Base-by-base conservation (phyloP, 2,113 vertebrate genomes). In the Vulpes lagopus region DNA sequence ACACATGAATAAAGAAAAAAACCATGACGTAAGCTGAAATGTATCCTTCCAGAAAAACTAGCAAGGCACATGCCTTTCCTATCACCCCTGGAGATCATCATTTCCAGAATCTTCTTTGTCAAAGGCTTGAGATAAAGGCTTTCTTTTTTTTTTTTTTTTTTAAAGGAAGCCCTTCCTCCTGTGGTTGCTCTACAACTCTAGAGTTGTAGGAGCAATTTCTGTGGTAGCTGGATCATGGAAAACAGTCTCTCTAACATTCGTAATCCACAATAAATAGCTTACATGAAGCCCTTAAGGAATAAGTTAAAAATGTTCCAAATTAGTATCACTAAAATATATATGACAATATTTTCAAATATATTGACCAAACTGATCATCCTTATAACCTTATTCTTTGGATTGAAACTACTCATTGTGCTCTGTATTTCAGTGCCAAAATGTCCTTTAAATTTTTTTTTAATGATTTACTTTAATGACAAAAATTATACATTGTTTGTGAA, bases 241-340 rank as follows among this genome's bases (percentile, higher is more conserved):
- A 27, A 57, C 8, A 73, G 19, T 14, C 2, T 20, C 43, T 60
- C 83, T 62, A 80, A 69, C 16, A 69, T 12, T 12, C 71, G 1
- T 43, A 92, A 92, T n/a, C 84, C 51, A 84, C 30, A 73, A 49
- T 25, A 94, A 73, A 62, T 23, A 80, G 12, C 62, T 90, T 30
- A 55, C 32, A 87, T n/a, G 60, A 92, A 95, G 20, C 81, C 73
- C 71, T 43, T 94, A 17, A 98, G 83, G 19, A 95, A 89, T 96
- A 83, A 87, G 32, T 93, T 97, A 76, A 84, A 55, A 96, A 67
- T 85, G 5, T 81, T 94, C 64, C 51, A 97, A 85, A 94, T 86
- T 59, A 97, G 11, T 65, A n/a, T 16, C 38, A 87, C 9, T 59
- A 93, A 93, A 83, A 88, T 32, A 53, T 5, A 69, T 74, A 62